A percentile compares a stretch with the other conserved stretches of the same genome.
Evolutionary conservation across 2,113 vertebrate genomes (phyloP).

Genomic region (Labeo rohita): DNA sequence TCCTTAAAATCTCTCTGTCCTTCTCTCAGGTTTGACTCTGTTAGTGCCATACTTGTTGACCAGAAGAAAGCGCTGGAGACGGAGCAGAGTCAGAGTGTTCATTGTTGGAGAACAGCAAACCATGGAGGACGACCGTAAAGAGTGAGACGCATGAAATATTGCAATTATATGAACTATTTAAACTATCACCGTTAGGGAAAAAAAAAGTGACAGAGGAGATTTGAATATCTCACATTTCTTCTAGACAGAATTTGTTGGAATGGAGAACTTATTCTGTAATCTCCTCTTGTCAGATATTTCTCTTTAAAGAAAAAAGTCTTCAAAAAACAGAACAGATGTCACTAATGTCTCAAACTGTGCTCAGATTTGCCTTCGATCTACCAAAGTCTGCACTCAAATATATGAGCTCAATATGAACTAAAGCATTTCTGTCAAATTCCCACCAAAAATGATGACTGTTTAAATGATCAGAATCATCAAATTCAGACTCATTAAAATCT

Average conservation of each 20-base stretch:
- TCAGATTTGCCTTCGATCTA: neutral
- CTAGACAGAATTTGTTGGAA: neutral
- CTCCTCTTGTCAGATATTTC: neutral
- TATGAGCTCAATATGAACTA: neutral
- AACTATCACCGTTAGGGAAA: neutral
- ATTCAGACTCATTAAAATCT: neutral
- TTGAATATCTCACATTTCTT: neutral
- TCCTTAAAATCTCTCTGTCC: neutral
- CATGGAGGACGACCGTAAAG: slow-evolving; percentile 73
- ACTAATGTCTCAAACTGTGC: neutral
- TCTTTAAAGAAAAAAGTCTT: neutral
- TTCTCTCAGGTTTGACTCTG: slow-evolving; percentile 75
- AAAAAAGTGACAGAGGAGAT: neutral
- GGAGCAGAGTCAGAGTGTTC: slow-evolving; percentile 74
- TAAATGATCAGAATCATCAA: neutral
- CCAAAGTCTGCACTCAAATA: neutral
- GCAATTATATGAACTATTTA: neutral
- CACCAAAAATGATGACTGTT: neutral
- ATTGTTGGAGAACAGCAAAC: slow-evolving; percentile 70
- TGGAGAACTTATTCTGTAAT: neutral
- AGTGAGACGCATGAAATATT: slow-evolving; percentile 63
- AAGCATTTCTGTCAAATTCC: neutral
- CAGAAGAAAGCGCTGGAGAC: slow-evolving; percentile 72
- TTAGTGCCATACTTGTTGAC: slow-evolving; percentile 80
- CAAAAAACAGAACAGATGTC: neutral